Evolutionary conservation across 2,888 invertebrate genomes (phyloP).

Genomic region (Trachelus stipa): DNA sequence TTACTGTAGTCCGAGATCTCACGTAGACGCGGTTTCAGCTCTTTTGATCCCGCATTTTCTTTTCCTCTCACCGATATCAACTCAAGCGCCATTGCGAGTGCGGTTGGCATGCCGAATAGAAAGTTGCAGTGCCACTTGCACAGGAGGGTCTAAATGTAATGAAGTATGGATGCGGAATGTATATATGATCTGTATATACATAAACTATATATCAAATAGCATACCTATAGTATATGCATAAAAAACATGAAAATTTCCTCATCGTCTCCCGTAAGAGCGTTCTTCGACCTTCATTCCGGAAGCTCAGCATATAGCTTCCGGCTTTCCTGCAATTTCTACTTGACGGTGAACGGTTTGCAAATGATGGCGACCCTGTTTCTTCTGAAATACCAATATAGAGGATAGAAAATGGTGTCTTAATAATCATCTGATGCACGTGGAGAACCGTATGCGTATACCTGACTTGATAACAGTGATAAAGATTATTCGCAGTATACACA

Average conservation of each 20-base stretch:
- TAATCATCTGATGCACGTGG: not conserved
- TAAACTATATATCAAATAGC: not conserved
- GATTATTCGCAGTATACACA: not conserved
- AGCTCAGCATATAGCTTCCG: not conserved
- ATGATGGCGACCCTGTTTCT: not conserved
- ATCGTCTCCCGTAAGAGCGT: not conserved
- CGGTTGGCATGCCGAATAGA: slow-evolving; percentile 39
- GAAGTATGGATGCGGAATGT: not conserved
- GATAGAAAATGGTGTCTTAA: not conserved
- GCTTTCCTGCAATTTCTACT: not conserved
- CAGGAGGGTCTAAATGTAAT: slow-evolving; percentile 11
- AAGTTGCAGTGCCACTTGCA: slow-evolving; percentile 43
- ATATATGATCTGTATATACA: not conserved
- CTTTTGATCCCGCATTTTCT: not conserved
- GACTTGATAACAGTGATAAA: not conserved
- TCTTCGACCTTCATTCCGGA: not conserved
- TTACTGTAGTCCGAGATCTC: not conserved
- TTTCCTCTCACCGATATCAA: not conserved
- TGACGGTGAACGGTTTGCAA: not conserved
- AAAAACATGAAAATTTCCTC: not conserved
- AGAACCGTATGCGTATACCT: not conserved
- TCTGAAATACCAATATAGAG: not conserved
- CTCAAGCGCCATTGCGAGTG: not conserved
- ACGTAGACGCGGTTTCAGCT: not conserved
- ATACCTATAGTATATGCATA: not conserved